A percentile compares a stretch with the other conserved stretches of the same genome.
Conservation (phyloP, 2,888 invertebrate genomes). For the Drosophila peninsularis region DNA sequence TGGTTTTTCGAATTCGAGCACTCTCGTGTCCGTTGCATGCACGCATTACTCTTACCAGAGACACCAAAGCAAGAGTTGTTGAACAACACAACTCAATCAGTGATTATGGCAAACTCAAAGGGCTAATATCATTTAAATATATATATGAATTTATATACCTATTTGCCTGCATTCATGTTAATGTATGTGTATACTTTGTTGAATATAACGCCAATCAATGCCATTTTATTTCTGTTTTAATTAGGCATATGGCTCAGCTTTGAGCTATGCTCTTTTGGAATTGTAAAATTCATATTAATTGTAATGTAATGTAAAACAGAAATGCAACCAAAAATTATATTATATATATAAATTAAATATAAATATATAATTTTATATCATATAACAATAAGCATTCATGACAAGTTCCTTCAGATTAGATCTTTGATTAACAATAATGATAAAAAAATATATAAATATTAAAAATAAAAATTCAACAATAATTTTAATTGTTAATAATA, state of each 20-base stretch:
- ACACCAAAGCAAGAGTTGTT: neutral
- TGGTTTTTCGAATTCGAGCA: conserved; percentile 16
- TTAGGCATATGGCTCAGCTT: neutral
- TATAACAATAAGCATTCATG: no score
- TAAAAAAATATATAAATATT: no score
- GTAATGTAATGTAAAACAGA: no score
- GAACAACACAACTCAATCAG: neutral
- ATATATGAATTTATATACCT: neutral
- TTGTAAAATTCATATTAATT: no score
- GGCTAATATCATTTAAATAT: neutral
- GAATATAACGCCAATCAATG: neutral
- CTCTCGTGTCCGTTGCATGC: neutral
- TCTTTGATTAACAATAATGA: no score
- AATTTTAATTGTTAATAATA: no score
- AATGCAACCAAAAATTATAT: no score
- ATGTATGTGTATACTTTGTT: neutral
- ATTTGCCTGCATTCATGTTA: no score
- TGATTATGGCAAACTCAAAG: neutral
- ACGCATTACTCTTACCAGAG: neutral
- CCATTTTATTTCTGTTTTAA: neutral
- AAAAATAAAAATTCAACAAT: no score
- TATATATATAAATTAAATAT: no score
- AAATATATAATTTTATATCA: no score
- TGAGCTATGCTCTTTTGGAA: neutral
- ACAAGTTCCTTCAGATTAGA: no score